Percentiles rank a stretch among this genome's conserved stretches.
Evolutionary conservation across 2,888 invertebrate genomes (phyloP).

Genomic region (Ichneumoninae sp.): DNA sequence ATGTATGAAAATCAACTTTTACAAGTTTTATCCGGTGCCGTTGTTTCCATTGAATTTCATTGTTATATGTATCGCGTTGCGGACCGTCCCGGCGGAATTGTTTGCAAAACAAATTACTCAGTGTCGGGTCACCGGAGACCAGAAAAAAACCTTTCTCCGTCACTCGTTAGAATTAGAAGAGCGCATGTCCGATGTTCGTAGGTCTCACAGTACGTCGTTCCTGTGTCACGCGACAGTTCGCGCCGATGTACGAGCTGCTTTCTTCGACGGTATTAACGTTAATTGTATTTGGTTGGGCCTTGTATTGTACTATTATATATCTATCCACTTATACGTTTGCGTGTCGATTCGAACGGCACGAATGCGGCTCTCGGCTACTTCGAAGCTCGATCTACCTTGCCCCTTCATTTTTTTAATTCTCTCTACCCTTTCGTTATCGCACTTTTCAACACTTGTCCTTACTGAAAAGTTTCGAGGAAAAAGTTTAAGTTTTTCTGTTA

Average conservation of each 20-base stretch:
- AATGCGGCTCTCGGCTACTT: neutral
- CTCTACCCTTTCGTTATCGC: constrained; percentile 3
- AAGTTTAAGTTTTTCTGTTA: constrained; percentile 11
- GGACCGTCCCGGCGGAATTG: neutral
- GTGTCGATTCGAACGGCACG: constrained; percentile 6
- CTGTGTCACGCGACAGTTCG: neutral
- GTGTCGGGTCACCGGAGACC: neutral
- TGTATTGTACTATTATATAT: neutral
- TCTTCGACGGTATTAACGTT: neutral
- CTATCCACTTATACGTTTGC: constrained; percentile 3
- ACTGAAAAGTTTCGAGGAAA: neutral
- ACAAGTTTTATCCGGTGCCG: neutral
- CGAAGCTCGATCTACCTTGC: neutral
- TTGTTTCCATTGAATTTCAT: neutral
- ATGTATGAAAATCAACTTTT: neutral
- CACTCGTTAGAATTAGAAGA: neutral
- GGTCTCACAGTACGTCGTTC: neutral
- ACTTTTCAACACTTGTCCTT: neutral
- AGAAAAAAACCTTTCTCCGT: neutral
- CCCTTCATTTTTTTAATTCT: neutral
- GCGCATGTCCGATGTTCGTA: neutral
- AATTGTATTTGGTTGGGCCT: neutral
- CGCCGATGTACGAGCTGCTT: neutral
- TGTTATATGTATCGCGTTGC: neutral
- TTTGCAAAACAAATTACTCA: constrained; percentile 16